phyloP scores from a whole-genome alignment of 1,140 invertebrate genomes.

The Brachystomella parvula region DNA sequence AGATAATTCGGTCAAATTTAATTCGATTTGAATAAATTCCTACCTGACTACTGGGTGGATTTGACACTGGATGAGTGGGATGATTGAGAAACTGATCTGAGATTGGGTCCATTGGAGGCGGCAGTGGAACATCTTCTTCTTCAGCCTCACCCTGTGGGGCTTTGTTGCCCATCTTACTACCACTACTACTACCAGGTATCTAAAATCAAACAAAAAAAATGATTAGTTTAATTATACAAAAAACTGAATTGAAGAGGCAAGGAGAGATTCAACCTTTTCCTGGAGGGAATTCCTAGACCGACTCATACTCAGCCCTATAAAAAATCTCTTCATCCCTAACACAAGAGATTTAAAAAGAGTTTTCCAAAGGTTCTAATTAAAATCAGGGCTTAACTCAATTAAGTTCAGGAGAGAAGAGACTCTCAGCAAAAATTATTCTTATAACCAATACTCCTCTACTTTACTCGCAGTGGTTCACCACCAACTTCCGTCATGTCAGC shows the following conservation, averaged over 20 bases:
- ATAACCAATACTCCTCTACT: not conserved
- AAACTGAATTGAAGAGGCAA: not conserved
- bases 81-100: slow-evolving; percentile 65
- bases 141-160: slow-evolving; percentile 57
- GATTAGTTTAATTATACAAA: not conserved
- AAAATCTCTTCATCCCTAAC: not conserved
- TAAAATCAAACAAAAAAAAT: not conserved
- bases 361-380: no score
- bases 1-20: not conserved
- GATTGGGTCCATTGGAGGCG: slow-evolving; percentile 91
- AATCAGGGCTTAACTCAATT: no score
- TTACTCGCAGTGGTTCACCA: no score
- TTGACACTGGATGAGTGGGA: no score
- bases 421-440: not conserved
- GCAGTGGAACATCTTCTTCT: slow-evolving; percentile 72
- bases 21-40: not conserved
- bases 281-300: not conserved
- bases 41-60: not conserved
- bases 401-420: no score
- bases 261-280: not conserved
- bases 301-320: not conserved
- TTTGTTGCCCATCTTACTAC: slow-evolving; percentile 15
- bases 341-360: not conserved
- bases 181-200: not conserved
- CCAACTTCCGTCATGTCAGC: no score